Base-by-base conservation (phyloP, 2,113 vertebrate species). In the Antigone vipio region DNA sequence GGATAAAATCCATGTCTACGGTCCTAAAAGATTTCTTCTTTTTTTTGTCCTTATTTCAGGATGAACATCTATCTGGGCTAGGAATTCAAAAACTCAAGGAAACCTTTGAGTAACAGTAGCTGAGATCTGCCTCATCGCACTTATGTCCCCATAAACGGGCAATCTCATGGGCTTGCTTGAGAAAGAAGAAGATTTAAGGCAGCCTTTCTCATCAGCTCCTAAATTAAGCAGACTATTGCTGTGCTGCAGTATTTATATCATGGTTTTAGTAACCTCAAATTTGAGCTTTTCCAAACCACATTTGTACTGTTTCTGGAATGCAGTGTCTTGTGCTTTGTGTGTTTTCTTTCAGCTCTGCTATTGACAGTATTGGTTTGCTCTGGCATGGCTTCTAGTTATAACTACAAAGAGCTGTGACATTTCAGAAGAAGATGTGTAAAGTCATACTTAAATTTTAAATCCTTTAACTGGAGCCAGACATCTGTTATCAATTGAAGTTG, bases 361-460 rank as follows among this genome's bases (percentile, higher is more conserved):
- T 91, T 95, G 85, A 87, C 74, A 88, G 75, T 55, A 75, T 59
- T 88, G 86, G 81, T 87, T 96, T 97, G 56, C 58, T 92, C 85
- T 94, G 83, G 82, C 91, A 78, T 55, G 17, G 73, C 45, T 94
- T 92, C 74, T 88, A 89, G 35, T 78, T 93, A 71, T 40, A 47
- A 96, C 85, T 92, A 94, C 63, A 93, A 97, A 94, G 83, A 94
- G 52, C 80, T 74, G 87, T 96, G 91, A 96, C 87, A 97, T 95
- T 95, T 95, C 81, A 88, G 90, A 85, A 53, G 30, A 62, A 96
- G 85, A 66, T 92, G 55, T 92, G 89, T 91, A 83, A 94, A 88
- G 82, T 77, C 78, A 85, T 55, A 66, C 47, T 88, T 56, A 74
- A 73, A 68, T 87, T 75, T 80, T 66, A 92, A 87, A 76, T 66